Conservation (phyloP, 2,797 vertebrate genomes). For the Xenops minutus region DNA sequence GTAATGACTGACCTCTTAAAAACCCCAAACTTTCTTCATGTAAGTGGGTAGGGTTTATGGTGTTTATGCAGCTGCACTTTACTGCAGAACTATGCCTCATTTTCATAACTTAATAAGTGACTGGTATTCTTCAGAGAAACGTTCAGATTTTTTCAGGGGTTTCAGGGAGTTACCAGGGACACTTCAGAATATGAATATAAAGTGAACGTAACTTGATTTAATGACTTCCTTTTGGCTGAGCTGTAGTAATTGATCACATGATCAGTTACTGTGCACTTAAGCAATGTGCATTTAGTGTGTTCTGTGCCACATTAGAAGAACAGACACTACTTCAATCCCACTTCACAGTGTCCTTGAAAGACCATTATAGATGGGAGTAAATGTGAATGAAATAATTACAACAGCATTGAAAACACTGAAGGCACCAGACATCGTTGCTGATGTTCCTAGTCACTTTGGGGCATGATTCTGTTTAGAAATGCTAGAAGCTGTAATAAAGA, state of each 20-base stretch:
- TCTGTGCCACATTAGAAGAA: neutral
- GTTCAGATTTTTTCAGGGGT: neutral
- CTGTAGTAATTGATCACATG: neutral
- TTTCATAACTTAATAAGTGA: neutral
- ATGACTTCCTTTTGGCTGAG: neutral
- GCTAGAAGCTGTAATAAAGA: neutral
- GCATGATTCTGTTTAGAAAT: neutral
- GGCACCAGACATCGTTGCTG: neutral
- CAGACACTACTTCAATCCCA: neutral
- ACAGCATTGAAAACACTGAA: neutral
- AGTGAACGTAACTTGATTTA: neutral
- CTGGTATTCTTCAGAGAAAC: neutral
- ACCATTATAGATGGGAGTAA: neutral
- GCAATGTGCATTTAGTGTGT: neutral
- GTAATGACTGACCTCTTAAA: neutral
- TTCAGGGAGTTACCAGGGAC: neutral
- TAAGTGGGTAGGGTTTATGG: neutral
- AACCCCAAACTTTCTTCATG: neutral
- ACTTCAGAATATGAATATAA: neutral
- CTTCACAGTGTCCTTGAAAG: neutral
- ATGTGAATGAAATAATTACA: neutral
- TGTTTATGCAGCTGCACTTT: neutral
- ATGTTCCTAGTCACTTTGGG: neutral
- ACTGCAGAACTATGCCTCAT: neutral
- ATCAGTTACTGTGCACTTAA: neutral